These are phyloP conservation scores for Caranx melampygus DNA, from an alignment of 2,113 vertebrate species.

Conservation along the genomic window DNA sequence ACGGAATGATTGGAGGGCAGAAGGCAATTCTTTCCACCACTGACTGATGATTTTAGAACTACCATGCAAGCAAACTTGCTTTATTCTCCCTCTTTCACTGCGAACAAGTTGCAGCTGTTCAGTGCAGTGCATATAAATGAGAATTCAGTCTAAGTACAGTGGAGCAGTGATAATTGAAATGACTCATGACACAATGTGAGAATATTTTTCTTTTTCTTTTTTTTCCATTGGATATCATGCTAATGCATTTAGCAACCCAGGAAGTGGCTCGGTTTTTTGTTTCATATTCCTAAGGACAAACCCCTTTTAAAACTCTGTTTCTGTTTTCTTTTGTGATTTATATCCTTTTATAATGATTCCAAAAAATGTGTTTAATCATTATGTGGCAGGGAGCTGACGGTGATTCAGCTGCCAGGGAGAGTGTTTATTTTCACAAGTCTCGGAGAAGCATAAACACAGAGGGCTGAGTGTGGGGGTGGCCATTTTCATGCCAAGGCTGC, in stretches of 20 bases:
- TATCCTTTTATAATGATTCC: slow-evolving; percentile 38
- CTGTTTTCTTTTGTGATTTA: slow-evolving; percentile 49
- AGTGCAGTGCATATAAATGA: neutral
- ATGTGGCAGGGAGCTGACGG: slow-evolving; percentile 40
- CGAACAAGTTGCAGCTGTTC: neutral
- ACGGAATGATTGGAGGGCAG: slow-evolving; percentile 56
- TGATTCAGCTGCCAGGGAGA: slow-evolving; percentile 65
- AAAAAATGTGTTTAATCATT: slow-evolving; percentile 56
- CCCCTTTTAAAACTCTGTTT: slow-evolving; percentile 25
- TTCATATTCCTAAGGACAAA: slow-evolving; percentile 7
- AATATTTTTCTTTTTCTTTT: neutral
- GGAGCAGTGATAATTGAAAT: neutral
- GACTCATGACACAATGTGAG: neutral
- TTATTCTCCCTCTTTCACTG: neutral
- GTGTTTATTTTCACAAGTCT: slow-evolving; percentile 79
- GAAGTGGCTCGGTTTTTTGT: slow-evolving; percentile 4
- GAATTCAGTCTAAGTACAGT: slow-evolving; percentile 1
- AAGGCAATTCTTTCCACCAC: slow-evolving; percentile 54
- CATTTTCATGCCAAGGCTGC: slow-evolving; percentile 65
- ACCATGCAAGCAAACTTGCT: slow-evolving; percentile 12
- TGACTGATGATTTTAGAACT: slow-evolving; percentile 55
- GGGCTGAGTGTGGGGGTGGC: slow-evolving; percentile 56
- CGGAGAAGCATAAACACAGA: slow-evolving; percentile 71
- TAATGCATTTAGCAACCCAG: slow-evolving; percentile 13
- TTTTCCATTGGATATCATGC: neutral